Evolutionary conservation across 2,797 vertebrate genomes (phyloP).

Genomic region (Dermochelys coriacea): DNA sequence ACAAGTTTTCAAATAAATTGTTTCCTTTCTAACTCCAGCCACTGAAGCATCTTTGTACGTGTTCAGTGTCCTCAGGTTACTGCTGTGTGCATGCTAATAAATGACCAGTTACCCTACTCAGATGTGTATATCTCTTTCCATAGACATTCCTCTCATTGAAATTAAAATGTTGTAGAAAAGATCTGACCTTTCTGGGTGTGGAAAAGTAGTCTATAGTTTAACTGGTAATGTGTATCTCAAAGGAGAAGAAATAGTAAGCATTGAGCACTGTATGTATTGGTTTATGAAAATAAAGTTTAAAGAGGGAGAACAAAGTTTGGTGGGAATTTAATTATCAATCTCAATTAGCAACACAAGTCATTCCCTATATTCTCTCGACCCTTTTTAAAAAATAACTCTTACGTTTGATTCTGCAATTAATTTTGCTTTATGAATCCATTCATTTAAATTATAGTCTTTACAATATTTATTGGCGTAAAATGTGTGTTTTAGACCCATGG

Average conservation of each 20-base stretch:
- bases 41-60: neutral
- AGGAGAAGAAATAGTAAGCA: neutral
- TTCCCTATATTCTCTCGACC: neutral
- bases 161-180: neutral
- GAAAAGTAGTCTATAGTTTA: neutral
- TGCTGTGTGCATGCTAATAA: neutral
- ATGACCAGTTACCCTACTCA: neutral
- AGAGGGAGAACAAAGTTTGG: neutral
- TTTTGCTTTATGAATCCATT: neutral
- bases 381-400: neutral
- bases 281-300: neutral
- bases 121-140: neutral
- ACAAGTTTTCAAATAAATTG: slow-evolving; percentile 31
- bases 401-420: neutral
- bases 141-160: neutral
- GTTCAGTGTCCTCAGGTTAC: neutral
- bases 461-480: neutral
- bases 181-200: neutral
- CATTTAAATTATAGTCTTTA: neutral
- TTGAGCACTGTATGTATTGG: neutral
- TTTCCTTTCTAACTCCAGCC: neutral
- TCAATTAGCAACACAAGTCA: neutral
- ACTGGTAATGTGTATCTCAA: neutral
- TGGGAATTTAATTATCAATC: neutral
- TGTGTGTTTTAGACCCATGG: neutral